Conservation (phyloP, 2,797 vertebrate genomes). For the Mormyrops attenuatus region DNA sequence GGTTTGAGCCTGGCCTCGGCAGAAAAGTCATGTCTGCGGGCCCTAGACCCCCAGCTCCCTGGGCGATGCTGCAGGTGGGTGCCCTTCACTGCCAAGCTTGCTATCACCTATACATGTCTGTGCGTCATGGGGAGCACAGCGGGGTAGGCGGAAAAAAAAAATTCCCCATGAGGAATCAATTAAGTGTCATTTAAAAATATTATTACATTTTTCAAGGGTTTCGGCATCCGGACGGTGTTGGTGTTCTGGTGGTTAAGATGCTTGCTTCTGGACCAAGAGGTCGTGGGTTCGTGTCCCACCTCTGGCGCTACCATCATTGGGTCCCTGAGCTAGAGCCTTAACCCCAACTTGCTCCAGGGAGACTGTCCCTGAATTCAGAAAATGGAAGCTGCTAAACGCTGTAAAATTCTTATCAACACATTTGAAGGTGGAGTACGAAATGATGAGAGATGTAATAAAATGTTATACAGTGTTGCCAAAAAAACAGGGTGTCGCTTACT, state of each 20-base stretch:
- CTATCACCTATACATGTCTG: background rate
- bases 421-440: background rate
- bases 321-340: too few relatives aligned
- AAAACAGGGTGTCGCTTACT: background rate
- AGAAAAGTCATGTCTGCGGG: background rate
- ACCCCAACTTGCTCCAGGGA: too few relatives aligned
- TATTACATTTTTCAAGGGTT: background rate
- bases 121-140: background rate
- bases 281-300: too few relatives aligned
- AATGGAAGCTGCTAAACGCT: too few relatives aligned
- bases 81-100: background rate
- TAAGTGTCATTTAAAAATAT: background rate
- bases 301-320: too few relatives aligned
- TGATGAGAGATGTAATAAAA: background rate
- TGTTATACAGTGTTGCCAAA: background rate
- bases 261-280: too few relatives aligned
- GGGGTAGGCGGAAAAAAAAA: background rate
- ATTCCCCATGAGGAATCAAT: background rate
- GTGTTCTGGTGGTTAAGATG: too few relatives aligned
- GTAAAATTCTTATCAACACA: background rate
- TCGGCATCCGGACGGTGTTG: too few relatives aligned
- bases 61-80: background rate
- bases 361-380: too few relatives aligned
- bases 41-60: background rate
- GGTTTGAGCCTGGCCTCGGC: background rate